A percentile compares a stretch with the other conserved stretches of the same genome.
Evolutionary conservation across 2,888 invertebrate genomes (phyloP).

Genomic region (Belgica antarctica): DNA sequence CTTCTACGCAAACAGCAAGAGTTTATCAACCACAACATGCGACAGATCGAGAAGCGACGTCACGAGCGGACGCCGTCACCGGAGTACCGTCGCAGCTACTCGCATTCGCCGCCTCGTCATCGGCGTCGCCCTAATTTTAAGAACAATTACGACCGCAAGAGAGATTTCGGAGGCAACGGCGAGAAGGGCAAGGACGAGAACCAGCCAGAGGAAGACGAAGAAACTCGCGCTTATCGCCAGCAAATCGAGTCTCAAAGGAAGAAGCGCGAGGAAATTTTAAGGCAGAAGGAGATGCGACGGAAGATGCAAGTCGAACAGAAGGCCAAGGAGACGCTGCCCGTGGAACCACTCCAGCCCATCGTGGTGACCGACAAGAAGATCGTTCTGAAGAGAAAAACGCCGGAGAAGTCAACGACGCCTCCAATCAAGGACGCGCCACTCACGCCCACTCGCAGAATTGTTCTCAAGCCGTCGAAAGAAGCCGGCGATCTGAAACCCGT

Average conservation of each 20-base stretch:
- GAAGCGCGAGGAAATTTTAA: constrained; percentile 55
- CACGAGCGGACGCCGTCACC: constrained; percentile 53
- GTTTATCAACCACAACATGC: constrained; percentile 55
- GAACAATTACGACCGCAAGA: constrained; percentile 35
- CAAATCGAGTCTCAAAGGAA: constrained; percentile 58
- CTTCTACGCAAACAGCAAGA: constrained; percentile 55
- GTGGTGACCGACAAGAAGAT: constrained; percentile 41
- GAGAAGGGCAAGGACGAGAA: constrained; percentile 47
- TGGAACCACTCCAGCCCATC: constrained; percentile 29
- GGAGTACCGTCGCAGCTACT: constrained; percentile 50
- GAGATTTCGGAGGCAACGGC: constrained; percentile 45
- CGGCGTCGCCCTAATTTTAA: constrained; percentile 33
- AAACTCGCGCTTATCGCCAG: constrained; percentile 55
- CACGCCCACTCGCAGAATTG: constrained; percentile 26
- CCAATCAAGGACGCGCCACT: constrained; percentile 8
- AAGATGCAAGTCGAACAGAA: constrained; percentile 55
- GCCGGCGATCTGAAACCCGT: not conserved
- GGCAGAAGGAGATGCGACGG: constrained; percentile 56
- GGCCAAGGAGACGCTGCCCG: constrained; percentile 46
- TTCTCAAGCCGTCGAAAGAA: constrained; percentile 30
- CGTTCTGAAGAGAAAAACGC: constrained; percentile 25
- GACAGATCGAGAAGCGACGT: constrained; percentile 54
- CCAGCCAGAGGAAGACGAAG: constrained; percentile 55
- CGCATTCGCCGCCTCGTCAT: constrained; percentile 49
- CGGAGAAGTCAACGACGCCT: constrained; percentile 21